Base-by-base conservation (phyloP, 2,888 invertebrate species). In the Drepanosiphum platanoidis region DNA sequence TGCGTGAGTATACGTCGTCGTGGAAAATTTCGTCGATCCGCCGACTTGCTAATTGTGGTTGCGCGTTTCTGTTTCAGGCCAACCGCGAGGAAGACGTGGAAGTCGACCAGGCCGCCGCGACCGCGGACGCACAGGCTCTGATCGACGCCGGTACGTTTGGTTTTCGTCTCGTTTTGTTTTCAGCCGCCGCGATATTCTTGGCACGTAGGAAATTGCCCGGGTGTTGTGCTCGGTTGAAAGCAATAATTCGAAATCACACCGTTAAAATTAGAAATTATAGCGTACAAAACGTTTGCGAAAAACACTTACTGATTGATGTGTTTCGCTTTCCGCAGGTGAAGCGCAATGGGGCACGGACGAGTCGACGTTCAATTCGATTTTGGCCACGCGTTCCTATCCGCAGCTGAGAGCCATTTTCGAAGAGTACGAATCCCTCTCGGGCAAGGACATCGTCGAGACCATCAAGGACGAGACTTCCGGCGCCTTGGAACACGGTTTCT, bases 11-110 rank as follows among this genome's bases (percentile, higher is more conserved):
- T 4, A 30, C 77, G 15, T 3, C 22, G 22, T 30, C 30, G 3
- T 52, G 2, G 2, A 1, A 22, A 18, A 18, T 18, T 5, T 5
- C 18, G 5, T 22, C 3, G n/a, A n/a, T n/a, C 52, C 52, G 36
- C 5, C 22, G 68, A n/a, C 5, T n/a, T n/a, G n/a, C n/a, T 27
- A 8, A 27, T 18, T n/a, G 22, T 61, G 61, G n/a, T n/a, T n/a
- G n/a, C 39, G 34, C 34, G 1, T 58, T n/a, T 9, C 15, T 36
- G 30, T 72, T 84, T 32, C 89, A 93, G 92, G 95, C 94, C 66
- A 94, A 94, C 89, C 91, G 96, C 88, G 93, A 96, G 89, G 98
- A 98, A 90, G 93, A 93, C 87, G 93, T 93, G 89, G 92, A 93
- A 18, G 92, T 93, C 5, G 94, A 97, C 90, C 92, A 91, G 61